A percentile compares a stretch with the other conserved stretches of the same genome.
Conservation (phyloP, 1,140 invertebrate genomes). For the Anoplolepis gracilipes region DNA sequence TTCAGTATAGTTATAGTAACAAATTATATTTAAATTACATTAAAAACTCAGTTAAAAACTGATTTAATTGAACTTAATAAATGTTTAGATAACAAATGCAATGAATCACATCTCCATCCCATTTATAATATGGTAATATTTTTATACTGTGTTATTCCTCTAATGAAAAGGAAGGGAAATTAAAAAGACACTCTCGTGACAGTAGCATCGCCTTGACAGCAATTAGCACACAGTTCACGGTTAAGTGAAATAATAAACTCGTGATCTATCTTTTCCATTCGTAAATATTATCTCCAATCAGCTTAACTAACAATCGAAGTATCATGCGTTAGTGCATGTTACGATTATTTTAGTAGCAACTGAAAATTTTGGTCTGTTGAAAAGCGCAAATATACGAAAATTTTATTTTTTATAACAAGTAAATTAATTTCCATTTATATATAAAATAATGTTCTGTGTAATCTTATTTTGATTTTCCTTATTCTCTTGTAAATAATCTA, state of each 20-base stretch:
- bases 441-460: no score
- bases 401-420: background rate
- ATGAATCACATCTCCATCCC: background rate
- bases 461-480: no score
- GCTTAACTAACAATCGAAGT: slow-evolving; percentile 32
- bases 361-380: background rate
- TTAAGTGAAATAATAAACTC: slow-evolving; percentile 41
- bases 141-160: slow-evolving; percentile 28
- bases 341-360: background rate
- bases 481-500: background rate
- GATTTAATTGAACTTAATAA: no score
- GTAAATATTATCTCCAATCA: slow-evolving; percentile 34
- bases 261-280: slow-evolving; percentile 23
- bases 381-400: background rate
- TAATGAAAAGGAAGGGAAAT: background rate
- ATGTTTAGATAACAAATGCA: background rate
- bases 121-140: slow-evolving; percentile 26
- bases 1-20: background rate
- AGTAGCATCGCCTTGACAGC: slow-evolving; percentile 46
- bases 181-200: slow-evolving; percentile 52
- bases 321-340: background rate
- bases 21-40: background rate
- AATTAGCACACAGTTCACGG: slow-evolving; percentile 38
- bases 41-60: no score
- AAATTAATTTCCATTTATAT: background rate